Percentiles rank a stretch among this genome's conserved stretches.
These are phyloP conservation scores for Catagonus wagneri DNA, from an alignment of 2,113 vertebrate genomes.

Conservation along the genomic window DNA sequence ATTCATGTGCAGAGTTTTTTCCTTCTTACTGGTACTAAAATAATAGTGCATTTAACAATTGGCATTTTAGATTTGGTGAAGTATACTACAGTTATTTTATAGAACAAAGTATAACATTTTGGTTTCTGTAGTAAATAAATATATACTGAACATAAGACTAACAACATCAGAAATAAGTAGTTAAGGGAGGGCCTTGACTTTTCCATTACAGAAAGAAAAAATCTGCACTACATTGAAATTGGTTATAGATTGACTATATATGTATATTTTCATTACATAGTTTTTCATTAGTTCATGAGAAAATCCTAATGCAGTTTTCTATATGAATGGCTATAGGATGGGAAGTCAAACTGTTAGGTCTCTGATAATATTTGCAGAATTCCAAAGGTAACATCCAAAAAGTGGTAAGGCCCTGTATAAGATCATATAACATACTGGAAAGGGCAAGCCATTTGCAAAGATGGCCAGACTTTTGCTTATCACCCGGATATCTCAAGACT, in stretches of 20 bases:
- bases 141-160: background rate
- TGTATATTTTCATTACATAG: background rate
- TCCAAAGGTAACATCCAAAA: background rate
- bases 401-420: background rate
- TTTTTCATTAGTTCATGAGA: slow-evolving; percentile 15
- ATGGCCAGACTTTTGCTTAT: background rate
- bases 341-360: background rate
- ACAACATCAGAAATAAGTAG: background rate
- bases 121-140: background rate
- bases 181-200: background rate
- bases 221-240: background rate
- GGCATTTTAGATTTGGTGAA: background rate
- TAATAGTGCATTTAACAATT: background rate
- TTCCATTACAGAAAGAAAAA: background rate
- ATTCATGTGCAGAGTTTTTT: background rate
- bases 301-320: slow-evolving; percentile 27
- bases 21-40: background rate
- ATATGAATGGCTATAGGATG: background rate
- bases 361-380: background rate
- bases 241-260: slow-evolving; percentile 16
- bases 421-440: background rate
- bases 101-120: background rate
- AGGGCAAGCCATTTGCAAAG: slow-evolving; percentile 18
- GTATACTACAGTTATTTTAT: background rate
- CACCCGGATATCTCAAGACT: background rate